These are phyloP conservation scores for Strigamia crassipes DNA, from an alignment of 2,888 invertebrate genomes.

Conservation along the genomic window DNA sequence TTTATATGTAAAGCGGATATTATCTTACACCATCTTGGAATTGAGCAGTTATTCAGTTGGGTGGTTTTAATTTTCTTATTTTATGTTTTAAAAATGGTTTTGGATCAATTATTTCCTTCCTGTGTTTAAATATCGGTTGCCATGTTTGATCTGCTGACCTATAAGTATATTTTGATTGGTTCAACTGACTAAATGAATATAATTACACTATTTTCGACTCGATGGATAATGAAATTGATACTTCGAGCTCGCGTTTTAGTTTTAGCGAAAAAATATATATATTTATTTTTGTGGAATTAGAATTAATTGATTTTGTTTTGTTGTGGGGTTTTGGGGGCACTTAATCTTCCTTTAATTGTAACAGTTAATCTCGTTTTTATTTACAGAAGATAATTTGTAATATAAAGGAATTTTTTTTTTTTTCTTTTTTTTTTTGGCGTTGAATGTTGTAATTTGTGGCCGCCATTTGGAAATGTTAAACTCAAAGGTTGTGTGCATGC, in stretches of 20 bases:
- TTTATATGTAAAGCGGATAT: too few relatives aligned
- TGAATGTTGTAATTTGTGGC: background rate
- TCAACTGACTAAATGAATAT: background rate
- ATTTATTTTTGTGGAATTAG: background rate
- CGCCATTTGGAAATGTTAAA: background rate
- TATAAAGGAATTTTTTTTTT: background rate
- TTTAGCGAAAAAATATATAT: background rate
- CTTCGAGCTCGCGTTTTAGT: background rate
- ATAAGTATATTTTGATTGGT: background rate
- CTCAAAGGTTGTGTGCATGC: background rate
- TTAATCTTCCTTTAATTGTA: background rate
- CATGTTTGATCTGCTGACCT: background rate
- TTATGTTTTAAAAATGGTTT: background rate
- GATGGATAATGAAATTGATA: background rate
- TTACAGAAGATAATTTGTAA: background rate
- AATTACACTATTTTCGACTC: background rate
- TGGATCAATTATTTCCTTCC: slow-evolving; percentile 9
- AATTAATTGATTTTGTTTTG: background rate
- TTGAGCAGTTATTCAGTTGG: background rate
- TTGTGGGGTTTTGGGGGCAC: background rate
- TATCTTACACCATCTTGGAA: background rate
- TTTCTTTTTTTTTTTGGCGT: background rate
- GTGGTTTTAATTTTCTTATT: background rate
- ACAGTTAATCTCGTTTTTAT: background rate
- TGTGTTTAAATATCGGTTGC: background rate